These are phyloP conservation scores for Tinea pellionella DNA, from an alignment of 2,888 invertebrate species.

Conservation along the genomic window DNA sequence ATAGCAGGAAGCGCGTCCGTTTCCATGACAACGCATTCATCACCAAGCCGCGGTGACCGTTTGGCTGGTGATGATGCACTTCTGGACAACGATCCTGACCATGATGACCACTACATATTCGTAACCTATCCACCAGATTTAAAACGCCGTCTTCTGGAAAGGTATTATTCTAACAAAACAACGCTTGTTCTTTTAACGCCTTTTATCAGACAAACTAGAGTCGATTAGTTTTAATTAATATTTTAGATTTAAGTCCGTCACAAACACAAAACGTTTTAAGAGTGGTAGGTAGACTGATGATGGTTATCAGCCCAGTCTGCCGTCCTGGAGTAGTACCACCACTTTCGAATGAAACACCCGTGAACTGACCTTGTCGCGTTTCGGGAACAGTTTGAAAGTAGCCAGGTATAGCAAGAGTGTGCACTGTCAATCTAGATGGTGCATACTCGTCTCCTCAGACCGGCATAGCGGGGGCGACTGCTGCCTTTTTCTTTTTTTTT, in stretches of 20 bases:
- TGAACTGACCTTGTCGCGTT: too few relatives aligned
- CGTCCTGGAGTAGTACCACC: too few relatives aligned
- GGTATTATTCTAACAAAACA: conserved; percentile 66
- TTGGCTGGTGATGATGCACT: conserved; percentile 48
- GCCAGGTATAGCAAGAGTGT: too few relatives aligned
- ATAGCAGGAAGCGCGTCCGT: conserved; percentile 74
- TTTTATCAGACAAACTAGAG: conserved; percentile 34
- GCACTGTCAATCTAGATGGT: too few relatives aligned
- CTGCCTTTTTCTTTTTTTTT: too few relatives aligned
- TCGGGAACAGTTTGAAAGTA: too few relatives aligned
- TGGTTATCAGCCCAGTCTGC: too few relatives aligned
- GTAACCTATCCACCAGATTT: conserved; percentile 89
- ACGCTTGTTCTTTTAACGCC: conserved; percentile 52
- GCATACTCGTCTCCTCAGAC: too few relatives aligned
- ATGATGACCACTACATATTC: conserved; percentile 86
- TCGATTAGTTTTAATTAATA: conserved; percentile 25
- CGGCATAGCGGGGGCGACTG: too few relatives aligned
- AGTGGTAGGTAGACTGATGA: too few relatives aligned
- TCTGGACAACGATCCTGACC: conserved; percentile 48
- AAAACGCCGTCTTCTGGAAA: conserved; percentile 84
- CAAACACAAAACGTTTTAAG: neutral
- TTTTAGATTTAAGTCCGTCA: neutral
- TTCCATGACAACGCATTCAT: conserved; percentile 75
- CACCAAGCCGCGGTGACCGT: conserved; percentile 69
- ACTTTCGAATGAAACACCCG: too few relatives aligned